Base-by-base conservation (phyloP, 1,140 invertebrate species). In the Drosophila guanche region DNA sequence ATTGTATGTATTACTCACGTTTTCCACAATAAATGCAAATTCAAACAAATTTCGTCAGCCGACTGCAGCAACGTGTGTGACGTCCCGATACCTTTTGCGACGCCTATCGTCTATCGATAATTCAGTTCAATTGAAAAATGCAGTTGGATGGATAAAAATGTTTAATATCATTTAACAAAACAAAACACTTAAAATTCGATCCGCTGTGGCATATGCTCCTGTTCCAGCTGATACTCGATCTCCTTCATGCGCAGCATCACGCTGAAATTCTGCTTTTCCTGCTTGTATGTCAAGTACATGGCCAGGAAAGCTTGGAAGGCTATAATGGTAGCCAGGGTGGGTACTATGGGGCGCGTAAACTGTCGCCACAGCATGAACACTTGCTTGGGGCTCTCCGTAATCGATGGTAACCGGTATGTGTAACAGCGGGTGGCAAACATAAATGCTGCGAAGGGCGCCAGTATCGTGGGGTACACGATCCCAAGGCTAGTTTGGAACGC, bases 381-480 rank as follows among this genome's bases (percentile, higher is more conserved):
- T 67, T 92, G 91, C 7, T 59, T 61, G 2, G 92, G 92, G 51
- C 86, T 88, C 33, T 92, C 85, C 3, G 83, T 90, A 27, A 93
- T 60, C 10, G 91, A 91, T 5, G 92, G 92, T 29, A 93, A 42
- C n/a, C 92, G 75, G 46, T 92, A 92, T 4, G 92, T 93, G 29
- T 77, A 90, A 75, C 92, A 92, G 40, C 91, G 77, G 27, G 91
- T 80, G 29, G 92, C 92, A 60, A 92, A 89, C 92, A 92, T 90
- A 48, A 91, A 91, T 43, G 90, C 80, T 8, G 92, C 84, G 27
- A 92, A 59, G 41, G 92, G 92, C 8, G 92, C 91, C 51, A 93
- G 58, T 20, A 92, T 60, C 5, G 85, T 62, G 5, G 92, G 92
- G 78, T 92, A 92, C 2, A 91, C 54, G n/a, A 85, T 71, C 12